These are phyloP conservation scores for Sus scrofa DNA, from an alignment of 2,113 vertebrate genomes.

Conservation along the genomic window DNA sequence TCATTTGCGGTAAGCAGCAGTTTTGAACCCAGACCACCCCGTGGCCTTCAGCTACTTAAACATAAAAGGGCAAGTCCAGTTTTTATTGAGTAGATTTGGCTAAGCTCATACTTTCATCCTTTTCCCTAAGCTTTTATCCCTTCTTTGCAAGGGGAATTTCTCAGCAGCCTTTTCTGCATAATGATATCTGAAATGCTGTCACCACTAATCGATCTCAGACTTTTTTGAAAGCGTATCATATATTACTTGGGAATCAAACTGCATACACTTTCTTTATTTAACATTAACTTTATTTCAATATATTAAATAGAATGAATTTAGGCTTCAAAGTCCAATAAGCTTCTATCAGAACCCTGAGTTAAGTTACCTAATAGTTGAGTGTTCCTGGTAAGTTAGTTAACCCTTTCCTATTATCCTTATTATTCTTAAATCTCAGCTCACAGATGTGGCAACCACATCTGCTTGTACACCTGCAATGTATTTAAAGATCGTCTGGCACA, in stretches of 20 bases:
- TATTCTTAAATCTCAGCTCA: background rate
- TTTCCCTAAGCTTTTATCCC: slow-evolving; percentile 68
- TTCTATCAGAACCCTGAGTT: background rate
- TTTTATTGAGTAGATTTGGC: slow-evolving; percentile 63
- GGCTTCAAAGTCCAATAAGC: background rate
- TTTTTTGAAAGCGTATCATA: slow-evolving; percentile 57
- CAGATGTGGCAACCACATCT: background rate
- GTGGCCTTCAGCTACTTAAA: slow-evolving; percentile 13
- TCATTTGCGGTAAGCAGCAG: background rate
- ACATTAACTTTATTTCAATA: slow-evolving; percentile 14
- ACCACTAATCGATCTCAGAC: slow-evolving; percentile 54
- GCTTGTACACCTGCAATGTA: rapidly evolving
- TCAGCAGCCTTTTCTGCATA: slow-evolving; percentile 70
- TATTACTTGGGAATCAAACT: slow-evolving; percentile 39
- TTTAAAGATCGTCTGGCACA: background rate
- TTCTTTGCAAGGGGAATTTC: slow-evolving; percentile 60
- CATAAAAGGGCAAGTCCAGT: slow-evolving; percentile 56
- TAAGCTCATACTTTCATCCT: slow-evolving; percentile 64
- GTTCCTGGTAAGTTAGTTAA: background rate
- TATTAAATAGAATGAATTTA: background rate
- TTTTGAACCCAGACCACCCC: slow-evolving; percentile 50
- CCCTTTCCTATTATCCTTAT: background rate
- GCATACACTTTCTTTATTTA: slow-evolving; percentile 65
- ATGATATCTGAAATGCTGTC: slow-evolving; percentile 75
- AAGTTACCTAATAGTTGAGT: background rate